Base-by-base conservation (phyloP, 2,888 invertebrate genomes). In the Quadroppia sp. region DNA sequence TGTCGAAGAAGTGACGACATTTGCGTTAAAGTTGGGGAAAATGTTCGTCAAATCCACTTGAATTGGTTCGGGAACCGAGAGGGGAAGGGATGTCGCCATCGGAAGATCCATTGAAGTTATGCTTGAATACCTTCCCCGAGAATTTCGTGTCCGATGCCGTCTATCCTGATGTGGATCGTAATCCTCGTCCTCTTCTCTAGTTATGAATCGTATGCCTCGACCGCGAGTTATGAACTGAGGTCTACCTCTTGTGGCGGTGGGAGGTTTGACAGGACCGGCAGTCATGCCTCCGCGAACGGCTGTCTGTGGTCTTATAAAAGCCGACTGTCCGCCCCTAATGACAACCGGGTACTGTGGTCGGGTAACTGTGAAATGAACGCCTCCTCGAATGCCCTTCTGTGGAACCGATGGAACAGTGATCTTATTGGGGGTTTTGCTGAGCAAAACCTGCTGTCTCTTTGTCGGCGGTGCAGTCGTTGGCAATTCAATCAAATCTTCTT, bases 391-490 rank as follows among this genome's bases (percentile, higher is more conserved):
- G 13, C n/a, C 20, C n/a, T 40, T 20, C 2, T 3, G 23, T 11
- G 32, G 4, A 17, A 32, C 32, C 2, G 67, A 13, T 20, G 45
- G 11, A 15, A 15, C 32, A 1, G 28, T 30, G 6, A 32, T 61
- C 6, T 30, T 61, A n/a, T 15, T 59, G 25, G 32, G n/a, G 6
- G 32, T 17, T n/a, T 4, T 61, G n/a, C n/a, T 61, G 15, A 13
- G 59, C 30, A 61, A 61, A 30, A 30, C 59, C 59, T 61, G 59
- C 17, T 67, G 67, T 67, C 67, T 40, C 23, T 67, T 67, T 3
- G 36, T 67, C 4, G 67, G 23, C 23, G 67, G 36, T 7, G 7
- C n/a, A 30, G 36, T 15, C 2, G 67, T 40, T 9, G 13, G 20
- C 2, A 40, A 36, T 23, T 25, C 20, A 15, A 42, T 67, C n/a